Evolutionary conservation across 2,888 invertebrate species (phyloP).

Genomic region (Morinoia aosen): DNA sequence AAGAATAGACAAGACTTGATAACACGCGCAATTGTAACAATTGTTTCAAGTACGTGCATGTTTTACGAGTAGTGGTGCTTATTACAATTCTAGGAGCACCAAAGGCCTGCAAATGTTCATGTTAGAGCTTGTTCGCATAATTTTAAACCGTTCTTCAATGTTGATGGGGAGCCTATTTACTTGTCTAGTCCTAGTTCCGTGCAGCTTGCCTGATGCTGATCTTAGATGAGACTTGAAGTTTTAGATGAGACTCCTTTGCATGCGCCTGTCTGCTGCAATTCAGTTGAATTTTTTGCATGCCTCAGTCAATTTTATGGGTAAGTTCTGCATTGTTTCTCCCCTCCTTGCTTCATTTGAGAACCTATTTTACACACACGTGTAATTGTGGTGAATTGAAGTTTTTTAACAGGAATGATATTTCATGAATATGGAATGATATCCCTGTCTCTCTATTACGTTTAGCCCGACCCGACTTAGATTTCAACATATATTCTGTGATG

Average conservation of each 20-base stretch:
- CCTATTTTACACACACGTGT: too few relatives aligned
- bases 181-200: background rate
- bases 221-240: background rate
- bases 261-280: background rate
- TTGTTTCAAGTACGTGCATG: too few relatives aligned
- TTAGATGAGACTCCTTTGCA: background rate
- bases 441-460: background rate
- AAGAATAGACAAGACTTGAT: too few relatives aligned
- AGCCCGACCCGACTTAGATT: too few relatives aligned
- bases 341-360: background rate
- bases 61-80: too few relatives aligned
- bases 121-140: background rate
- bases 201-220: background rate
- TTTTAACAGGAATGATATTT: background rate
- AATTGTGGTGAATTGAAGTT: background rate
- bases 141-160: background rate
- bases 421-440: background rate
- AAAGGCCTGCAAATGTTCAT: background rate
- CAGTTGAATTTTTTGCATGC: background rate
- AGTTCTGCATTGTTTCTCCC: background rate
- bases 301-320: background rate
- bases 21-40: too few relatives aligned
- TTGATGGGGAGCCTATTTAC: too few relatives aligned
- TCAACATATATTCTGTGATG: too few relatives aligned
- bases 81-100: background rate